Conservation (phyloP, 2,113 vertebrate species). For the Brachyhypopomus occidentalis region DNA sequence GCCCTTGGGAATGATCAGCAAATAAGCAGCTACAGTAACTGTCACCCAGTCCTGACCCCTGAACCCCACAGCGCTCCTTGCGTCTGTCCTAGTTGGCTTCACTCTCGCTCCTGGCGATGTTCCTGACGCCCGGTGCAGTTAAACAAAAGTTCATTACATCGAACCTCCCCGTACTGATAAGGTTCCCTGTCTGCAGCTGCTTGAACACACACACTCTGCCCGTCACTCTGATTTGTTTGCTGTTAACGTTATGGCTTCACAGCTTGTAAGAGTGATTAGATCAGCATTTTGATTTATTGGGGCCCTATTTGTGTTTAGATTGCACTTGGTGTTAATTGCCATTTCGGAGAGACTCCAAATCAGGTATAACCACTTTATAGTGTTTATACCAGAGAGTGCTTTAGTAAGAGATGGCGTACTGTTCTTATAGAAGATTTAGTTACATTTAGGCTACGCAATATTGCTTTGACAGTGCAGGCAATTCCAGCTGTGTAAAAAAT, state of each 20-base stretch:
- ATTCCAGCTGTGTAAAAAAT: too few relatives aligned
- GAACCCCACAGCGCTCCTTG: too few relatives aligned
- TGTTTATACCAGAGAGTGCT: too few relatives aligned
- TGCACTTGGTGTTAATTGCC: too few relatives aligned
- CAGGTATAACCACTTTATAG: too few relatives aligned
- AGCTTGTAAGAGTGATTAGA: background rate
- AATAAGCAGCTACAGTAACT: background rate
- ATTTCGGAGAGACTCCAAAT: too few relatives aligned
- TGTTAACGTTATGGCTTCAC: background rate
- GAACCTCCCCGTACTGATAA: background rate
- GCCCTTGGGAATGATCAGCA: background rate
- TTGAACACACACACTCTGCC: background rate
- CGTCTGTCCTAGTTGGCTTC: background rate
- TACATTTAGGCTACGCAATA: too few relatives aligned
- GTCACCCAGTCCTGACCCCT: background rate
- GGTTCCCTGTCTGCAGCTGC: background rate
- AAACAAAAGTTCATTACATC: slow-evolving; percentile 1
- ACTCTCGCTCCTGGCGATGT: background rate
- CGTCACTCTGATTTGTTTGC: background rate
- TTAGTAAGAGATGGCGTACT: too few relatives aligned
- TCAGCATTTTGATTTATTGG: background rate
- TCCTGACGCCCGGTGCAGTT: background rate
- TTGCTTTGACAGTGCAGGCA: too few relatives aligned
- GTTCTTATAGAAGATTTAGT: too few relatives aligned
- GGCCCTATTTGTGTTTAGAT: too few relatives aligned